Conservation (phyloP, 2,113 vertebrate species). For the Centropus unirufus region DNA sequence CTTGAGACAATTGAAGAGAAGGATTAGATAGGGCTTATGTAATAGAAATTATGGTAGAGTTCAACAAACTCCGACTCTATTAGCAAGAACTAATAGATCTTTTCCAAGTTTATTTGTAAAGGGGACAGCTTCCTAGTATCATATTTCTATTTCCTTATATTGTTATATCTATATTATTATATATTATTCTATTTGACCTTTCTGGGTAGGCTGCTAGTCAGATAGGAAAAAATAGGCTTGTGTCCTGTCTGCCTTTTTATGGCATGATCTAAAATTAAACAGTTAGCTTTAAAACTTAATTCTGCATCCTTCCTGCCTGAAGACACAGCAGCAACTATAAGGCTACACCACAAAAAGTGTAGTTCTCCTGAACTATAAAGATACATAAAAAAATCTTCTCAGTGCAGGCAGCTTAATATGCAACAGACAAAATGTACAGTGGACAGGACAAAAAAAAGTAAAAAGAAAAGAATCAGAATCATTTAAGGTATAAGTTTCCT, state of each 20-base stretch:
- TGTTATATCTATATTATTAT: too few species aligned
- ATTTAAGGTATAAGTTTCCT: neutral
- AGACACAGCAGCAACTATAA: neutral
- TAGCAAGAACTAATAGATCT: neutral
- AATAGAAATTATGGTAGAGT: neutral
- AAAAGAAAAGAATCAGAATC: neutral
- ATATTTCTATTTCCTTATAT: too few species aligned
- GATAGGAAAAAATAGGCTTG: neutral
- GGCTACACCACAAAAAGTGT: neutral
- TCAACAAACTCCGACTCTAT: neutral
- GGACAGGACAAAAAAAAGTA: rapidly evolving
- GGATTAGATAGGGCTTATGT: neutral
- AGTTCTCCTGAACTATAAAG: neutral
- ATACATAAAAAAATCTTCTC: neutral
- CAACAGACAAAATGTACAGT: neutral
- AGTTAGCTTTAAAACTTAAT: neutral
- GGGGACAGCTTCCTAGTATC: neutral
- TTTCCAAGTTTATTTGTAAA: neutral
- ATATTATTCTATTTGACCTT: neutral
- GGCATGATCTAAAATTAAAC: neutral
- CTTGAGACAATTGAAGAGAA: neutral
- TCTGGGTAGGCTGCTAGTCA: neutral
- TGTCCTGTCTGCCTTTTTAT: neutral
- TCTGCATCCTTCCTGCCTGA: neutral
- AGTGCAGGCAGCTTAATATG: neutral